Conservation (phyloP, 2,113 vertebrate genomes). For the Hydropotes inermis region DNA sequence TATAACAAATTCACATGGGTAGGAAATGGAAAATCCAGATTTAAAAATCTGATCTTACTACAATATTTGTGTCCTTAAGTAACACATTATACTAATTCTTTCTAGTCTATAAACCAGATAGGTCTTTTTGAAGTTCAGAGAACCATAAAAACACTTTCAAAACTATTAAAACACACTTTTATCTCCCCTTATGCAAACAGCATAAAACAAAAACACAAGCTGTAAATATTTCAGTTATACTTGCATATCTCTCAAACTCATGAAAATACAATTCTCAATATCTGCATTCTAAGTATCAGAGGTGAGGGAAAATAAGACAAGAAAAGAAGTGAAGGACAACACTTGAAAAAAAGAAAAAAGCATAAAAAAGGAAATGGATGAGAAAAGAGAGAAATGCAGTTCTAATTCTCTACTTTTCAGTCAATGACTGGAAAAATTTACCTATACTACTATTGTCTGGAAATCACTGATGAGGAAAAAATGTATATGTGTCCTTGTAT, state of each 20-base stretch:
- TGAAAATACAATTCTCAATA: neutral
- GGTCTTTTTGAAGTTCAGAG: neutral
- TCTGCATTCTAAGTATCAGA: neutral
- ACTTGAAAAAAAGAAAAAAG: neutral
- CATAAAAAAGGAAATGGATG: neutral
- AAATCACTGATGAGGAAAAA: neutral
- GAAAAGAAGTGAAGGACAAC: neutral
- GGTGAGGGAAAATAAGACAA: neutral
- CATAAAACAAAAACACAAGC: neutral
- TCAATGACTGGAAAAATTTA: neutral
- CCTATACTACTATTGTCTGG: neutral
- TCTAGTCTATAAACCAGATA: neutral
- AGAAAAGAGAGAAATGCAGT: neutral
- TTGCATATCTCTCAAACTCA: neutral
- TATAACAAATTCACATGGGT: neutral
- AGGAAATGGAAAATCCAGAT: neutral
- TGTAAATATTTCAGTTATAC: neutral
- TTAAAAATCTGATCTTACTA: neutral
- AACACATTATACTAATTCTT: neutral
- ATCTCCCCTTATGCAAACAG: neutral
- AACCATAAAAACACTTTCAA: neutral
- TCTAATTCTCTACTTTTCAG: neutral
- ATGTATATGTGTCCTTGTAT: neutral
- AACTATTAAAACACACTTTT: neutral
- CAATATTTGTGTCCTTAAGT: neutral